Evolutionary conservation across 2,888 invertebrate genomes (phyloP), one percentile per base, ranked within the genome.

Genomic region (Xanthia togata): DNA sequence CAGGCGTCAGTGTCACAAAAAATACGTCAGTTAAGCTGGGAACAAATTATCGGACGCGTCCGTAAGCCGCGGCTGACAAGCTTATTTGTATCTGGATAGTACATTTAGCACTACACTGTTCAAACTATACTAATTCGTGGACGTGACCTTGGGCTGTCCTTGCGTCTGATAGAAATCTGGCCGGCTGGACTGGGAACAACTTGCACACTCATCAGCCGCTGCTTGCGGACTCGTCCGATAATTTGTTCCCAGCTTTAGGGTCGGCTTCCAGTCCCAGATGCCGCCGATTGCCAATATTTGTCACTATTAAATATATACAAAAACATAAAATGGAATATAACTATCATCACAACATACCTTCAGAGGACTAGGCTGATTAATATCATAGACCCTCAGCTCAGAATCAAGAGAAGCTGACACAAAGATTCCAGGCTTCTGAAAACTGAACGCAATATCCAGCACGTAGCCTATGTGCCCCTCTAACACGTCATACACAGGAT

Each of bases 321-420:
- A 41, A 8, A 20, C 20, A 50, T 20, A 41, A 26, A 44, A 44
- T 26, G 11, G 3, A 0, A 23, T 31, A 31, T 4, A 14, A 65
- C 12, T 0, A 65, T 31, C 1, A 65, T 8, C 23, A 57, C 26
- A 59, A 75, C 85, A 86, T 76, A 95, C 96, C 93, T 94, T 96
- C 73, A 96, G 78, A 4, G 95, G 95, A 70, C 89, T 88, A 0
- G 85, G 73, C 78, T 95, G 95, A 14, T 89, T 90, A 0, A 96
- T 90, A 81, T 95, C 92, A 79, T 95, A 96, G 1, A 96, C 82
- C 6, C 95, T 88, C 44, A 96, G 59, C 83, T 96, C 96, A 0
- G 96, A 94, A 69, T 96, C 96, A 60, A 94, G 94, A 0, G 95
- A 94, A 8, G 95, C 87, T 0, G 96, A 94, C 0, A 93, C 92